A percentile compares a stretch with the other conserved stretches of the same genome.
phyloP scores from a whole-genome alignment of 1,140 invertebrate species.

The Calliphora vicina region DNA sequence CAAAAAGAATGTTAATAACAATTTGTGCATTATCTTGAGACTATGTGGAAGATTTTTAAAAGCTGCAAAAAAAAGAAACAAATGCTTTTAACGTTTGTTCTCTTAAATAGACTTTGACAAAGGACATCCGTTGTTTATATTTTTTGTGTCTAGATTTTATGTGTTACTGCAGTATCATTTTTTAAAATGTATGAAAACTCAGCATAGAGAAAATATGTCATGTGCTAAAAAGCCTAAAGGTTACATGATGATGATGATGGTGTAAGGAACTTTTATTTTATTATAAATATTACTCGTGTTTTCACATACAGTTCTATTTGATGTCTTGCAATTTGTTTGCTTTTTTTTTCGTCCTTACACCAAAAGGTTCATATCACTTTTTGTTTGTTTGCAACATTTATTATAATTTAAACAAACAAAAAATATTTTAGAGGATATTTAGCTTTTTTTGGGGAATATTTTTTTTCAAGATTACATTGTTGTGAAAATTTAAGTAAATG shows the following conservation, averaged over 20 bases:
- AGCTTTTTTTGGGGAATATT: too few species aligned
- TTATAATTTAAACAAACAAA: too few species aligned
- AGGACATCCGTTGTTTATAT: not conserved
- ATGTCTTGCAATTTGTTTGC: not conserved
- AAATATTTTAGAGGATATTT: too few species aligned
- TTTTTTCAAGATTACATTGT: too few species aligned
- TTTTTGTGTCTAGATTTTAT: not conserved
- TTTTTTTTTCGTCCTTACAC: not conserved
- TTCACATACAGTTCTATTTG: not conserved
- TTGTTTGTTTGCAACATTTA: too few species aligned
- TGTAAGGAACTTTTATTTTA: not conserved
- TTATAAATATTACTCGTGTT: not conserved
- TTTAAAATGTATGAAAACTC: not conserved
- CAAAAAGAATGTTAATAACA: too few species aligned
- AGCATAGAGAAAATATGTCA: not conserved
- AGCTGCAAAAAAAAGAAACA: not conserved
- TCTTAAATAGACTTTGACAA: not conserved
- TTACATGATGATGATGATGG: not conserved
- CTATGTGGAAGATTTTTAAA: too few species aligned
- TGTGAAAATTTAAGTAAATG: too few species aligned
- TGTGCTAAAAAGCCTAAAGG: not conserved
- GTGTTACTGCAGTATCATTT: not conserved
- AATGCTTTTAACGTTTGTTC: not conserved
- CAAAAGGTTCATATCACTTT: too few species aligned
- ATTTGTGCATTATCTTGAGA: too few species aligned